These are phyloP conservation scores for Numenius arquata DNA, from an alignment of 2,113 vertebrate genomes.

Conservation along the genomic window DNA sequence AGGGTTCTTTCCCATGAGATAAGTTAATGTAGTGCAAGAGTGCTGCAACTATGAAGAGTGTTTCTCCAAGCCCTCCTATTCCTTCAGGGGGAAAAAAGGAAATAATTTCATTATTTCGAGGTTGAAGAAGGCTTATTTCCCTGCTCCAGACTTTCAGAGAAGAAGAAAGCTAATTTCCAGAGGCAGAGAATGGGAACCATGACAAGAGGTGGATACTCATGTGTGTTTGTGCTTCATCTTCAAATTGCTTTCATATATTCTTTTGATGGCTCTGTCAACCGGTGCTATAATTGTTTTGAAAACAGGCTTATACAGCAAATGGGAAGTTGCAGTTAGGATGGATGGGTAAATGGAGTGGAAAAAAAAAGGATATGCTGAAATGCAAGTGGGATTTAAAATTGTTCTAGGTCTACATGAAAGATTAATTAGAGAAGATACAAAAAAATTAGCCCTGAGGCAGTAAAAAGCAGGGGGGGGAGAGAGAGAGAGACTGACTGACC, in stretches of 20 bases:
- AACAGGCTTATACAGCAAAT: neutral
- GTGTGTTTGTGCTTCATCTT: neutral
- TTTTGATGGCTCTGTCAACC: neutral
- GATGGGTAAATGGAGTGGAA: neutral
- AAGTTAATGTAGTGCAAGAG: neutral
- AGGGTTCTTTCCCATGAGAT: neutral
- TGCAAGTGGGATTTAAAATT: neutral
- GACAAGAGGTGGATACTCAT: neutral
- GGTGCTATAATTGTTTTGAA: neutral
- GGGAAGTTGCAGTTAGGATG: neutral
- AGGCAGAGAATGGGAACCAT: neutral
- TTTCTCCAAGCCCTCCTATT: neutral
- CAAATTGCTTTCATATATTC: neutral
- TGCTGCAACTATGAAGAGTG: neutral
- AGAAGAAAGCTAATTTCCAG: neutral
- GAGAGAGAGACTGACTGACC: neutral
- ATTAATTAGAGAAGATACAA: neutral
- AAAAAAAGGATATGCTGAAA: neutral
- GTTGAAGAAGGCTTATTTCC: neutral
- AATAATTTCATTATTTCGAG: neutral
- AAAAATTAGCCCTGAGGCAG: neutral
- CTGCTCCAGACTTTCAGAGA: neutral
- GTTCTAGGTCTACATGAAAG: neutral
- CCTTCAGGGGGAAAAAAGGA: neutral
- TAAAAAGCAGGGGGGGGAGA: neutral